Base-by-base conservation (phyloP, 2,888 invertebrate genomes). In the Nephrotoma guestfalica region DNA sequence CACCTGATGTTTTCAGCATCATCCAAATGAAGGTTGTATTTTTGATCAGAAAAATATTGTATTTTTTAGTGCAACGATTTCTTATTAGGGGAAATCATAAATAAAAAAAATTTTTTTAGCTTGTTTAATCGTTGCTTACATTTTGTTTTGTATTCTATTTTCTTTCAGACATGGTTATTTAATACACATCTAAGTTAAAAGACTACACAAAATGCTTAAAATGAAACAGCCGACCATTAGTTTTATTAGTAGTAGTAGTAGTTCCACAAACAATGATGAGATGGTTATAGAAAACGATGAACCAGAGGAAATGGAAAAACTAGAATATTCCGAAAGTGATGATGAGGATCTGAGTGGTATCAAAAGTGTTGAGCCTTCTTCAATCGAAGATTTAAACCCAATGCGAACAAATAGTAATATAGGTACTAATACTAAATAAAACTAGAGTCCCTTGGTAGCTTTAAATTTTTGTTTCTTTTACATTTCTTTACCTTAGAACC, bases 311-410 rank as follows among this genome's bases (percentile, higher is more conserved):
- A 87, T 87, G 87, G 86, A 87, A 47, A 86, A 87, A 84, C 51
- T 87, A 30, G 15, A 45, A 15, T 86, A 86, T 86, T 86, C 87
- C 5, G 86, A 86, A 41, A 41, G 83, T 7, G 86, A 84, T 4
- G 86, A 86, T 5, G 85, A 86, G 6, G 45, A 83, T 41, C 45
- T 84, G 15, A 47, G 43, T 87, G 87, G n/a, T 87, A 87, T 43
- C 90, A 90, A 88, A 89, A 18, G 30, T 71, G 71, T 71, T 71
- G 71, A 71, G 2, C 4, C 71, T 30, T 30, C 71, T 30, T 6
- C 9, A 71, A 4, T 30, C 9, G 71, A 71, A 71, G 11, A 71
- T 9, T 9, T 71, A 71, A 71, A 6, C 51, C 6, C 51, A 15
- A 6, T 71, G 6, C 18, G 30, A 18, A 71, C 18, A 71, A 71